These are phyloP conservation scores for Clarias macrocephalus DNA, from an alignment of 2,113 vertebrate genomes.

Conservation along the genomic window DNA sequence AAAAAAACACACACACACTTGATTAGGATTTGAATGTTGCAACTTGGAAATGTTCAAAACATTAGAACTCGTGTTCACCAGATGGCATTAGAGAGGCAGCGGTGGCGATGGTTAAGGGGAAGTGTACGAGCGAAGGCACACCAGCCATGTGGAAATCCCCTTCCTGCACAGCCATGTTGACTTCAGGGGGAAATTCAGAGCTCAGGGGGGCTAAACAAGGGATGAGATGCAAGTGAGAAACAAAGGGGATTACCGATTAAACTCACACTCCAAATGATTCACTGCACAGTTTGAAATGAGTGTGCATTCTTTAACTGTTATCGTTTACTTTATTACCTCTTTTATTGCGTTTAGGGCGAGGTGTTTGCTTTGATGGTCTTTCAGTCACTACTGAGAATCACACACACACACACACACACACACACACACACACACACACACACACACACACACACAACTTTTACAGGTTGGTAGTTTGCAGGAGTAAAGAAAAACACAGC, in stretches of 20 bases:
- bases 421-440: constrained; percentile 10
- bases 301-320: background rate
- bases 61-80: background rate
- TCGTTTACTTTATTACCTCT: background rate
- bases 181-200: background rate
- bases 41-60: background rate
- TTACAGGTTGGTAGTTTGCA: background rate
- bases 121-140: background rate
- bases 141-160: constrained; percentile 5
- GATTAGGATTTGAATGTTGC: background rate
- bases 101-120: background rate
- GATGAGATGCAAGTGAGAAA: background rate
- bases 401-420: background rate
- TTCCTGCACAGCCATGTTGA: background rate
- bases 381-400: background rate
- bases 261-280: background rate
- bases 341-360: background rate
- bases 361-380: background rate
- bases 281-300: background rate
- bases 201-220: background rate
- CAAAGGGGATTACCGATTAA: background rate
- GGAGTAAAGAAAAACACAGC: background rate
- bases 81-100: constrained; percentile 17
- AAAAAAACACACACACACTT: background rate
- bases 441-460: background rate